A percentile compares a stretch with the other conserved stretches of the same genome.
Evolutionary conservation across 92 coral and sea anemone genomes (phyloP).

Genomic region (Porites evermanni): DNA sequence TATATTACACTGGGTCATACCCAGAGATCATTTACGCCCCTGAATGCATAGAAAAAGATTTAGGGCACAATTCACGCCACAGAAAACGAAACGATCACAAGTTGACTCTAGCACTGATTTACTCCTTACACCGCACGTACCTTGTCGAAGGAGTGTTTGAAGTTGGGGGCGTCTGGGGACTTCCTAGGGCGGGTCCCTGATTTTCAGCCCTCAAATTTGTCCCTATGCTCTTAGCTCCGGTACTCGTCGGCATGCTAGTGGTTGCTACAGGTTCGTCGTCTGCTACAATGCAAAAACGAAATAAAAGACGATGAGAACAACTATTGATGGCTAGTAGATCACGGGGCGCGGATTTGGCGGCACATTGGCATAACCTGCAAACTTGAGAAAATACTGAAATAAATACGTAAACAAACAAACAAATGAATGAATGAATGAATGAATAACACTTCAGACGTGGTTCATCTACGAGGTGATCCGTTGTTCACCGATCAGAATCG

Average conservation of each 20-base stretch:
- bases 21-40: no score
- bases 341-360: neutral
- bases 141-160: conserved; percentile 42
- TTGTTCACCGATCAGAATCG: no score
- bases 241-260: conserved; percentile 70
- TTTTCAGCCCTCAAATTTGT: conserved; percentile 62
- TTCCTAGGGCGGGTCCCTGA: conserved; percentile 60
- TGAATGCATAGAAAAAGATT: no score
- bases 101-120: neutral
- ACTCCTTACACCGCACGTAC: conserved; percentile 30
- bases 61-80: no score
- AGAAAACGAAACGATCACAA: neutral
- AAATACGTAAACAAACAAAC: no score
- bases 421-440: no score
- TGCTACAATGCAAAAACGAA: neutral
- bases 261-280: conserved; percentile 82
- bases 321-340: neutral
- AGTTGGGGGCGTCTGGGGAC: conserved; percentile 75
- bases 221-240: conserved; percentile 58
- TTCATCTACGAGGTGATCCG: no score
- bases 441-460: no score
- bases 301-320: neutral
- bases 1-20: no score
- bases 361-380: no score
- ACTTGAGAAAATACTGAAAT: no score